phyloP scores from a whole-genome alignment of 1,140 invertebrate genomes.

The Potamilus streckersoni region DNA sequence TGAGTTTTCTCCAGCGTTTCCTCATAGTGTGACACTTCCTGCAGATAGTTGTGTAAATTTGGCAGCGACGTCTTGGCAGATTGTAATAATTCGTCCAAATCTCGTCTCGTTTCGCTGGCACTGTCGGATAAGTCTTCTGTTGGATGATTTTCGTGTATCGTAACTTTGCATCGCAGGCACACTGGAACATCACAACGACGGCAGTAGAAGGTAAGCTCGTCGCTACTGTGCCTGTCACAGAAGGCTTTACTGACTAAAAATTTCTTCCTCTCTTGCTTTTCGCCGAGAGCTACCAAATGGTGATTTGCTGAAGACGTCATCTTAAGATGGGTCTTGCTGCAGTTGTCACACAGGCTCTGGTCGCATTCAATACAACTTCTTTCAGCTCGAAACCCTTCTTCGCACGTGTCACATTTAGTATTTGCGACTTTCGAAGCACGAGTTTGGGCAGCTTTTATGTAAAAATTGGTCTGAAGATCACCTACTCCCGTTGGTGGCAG shows the following conservation, averaged over 20 bases:
- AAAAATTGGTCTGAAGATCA: constrained; percentile 31
- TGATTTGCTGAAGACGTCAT: constrained; percentile 31
- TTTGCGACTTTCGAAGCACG: constrained; percentile 22
- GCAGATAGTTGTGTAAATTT: constrained; percentile 24
- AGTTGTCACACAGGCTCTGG: constrained; percentile 23
- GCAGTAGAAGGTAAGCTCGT: constrained; percentile 31
- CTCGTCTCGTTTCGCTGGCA: constrained; percentile 11
- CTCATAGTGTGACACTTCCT: constrained; percentile 21
- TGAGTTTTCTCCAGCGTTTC: constrained; percentile 26
- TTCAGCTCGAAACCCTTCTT: constrained; percentile 25
- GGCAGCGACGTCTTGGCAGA: constrained; percentile 20
- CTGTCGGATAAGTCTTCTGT: constrained; percentile 24
- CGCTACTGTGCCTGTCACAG: constrained; percentile 27
- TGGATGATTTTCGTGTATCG: constrained; percentile 22
- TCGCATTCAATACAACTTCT: constrained; percentile 27
- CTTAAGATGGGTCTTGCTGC: constrained; percentile 28
- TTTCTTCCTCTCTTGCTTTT: constrained; percentile 25
- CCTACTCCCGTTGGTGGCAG: constrained; percentile 18
- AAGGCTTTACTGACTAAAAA: constrained; percentile 26
- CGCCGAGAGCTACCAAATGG: constrained; percentile 25
- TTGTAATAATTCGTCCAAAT: not conserved
- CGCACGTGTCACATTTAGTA: constrained; percentile 26
- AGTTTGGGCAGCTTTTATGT: constrained; percentile 30
- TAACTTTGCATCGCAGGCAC: constrained; percentile 29
- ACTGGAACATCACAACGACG: constrained; percentile 22